Evolutionary conservation across 2,113 vertebrate genomes (phyloP).

Genomic region (Ageneiosus marmoratus): DNA sequence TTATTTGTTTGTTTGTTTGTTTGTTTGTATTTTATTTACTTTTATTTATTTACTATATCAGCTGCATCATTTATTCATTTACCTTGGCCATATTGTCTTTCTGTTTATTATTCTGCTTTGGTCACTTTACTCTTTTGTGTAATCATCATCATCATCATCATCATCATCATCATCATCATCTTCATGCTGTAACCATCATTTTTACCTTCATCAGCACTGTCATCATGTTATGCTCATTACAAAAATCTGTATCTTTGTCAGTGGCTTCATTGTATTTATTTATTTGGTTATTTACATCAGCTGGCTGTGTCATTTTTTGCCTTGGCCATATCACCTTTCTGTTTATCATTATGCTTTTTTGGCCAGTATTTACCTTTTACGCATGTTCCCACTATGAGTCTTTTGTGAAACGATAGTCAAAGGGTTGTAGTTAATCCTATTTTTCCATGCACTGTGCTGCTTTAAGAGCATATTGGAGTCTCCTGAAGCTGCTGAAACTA

Average conservation of each 20-base stretch:
- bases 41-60: too few species aligned
- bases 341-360: background rate
- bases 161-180: constrained; percentile 12
- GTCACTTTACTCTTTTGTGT: too few species aligned
- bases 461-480: constrained; percentile 59
- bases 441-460: constrained; percentile 40
- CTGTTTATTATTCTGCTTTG: too few species aligned
- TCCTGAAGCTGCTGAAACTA: constrained; percentile 62
- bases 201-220: constrained; percentile 2
- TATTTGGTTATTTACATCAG: background rate
- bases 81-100: too few species aligned
- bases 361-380: background rate
- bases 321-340: background rate
- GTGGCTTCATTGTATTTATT: background rate
- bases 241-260: background rate
- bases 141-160: too few species aligned
- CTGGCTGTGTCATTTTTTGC: background rate
- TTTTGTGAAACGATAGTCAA: background rate
- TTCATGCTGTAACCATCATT: background rate
- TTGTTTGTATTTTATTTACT: too few species aligned
- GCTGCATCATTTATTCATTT: too few species aligned
- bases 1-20: too few species aligned
- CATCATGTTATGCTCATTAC: background rate
- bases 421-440: constrained; percentile 23
- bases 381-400: background rate